Percentiles rank a stretch among this genome's conserved stretches.
These are phyloP conservation scores for Lasius fuliginosus DNA, from an alignment of 2,888 invertebrate genomes.

Conservation along the genomic window DNA sequence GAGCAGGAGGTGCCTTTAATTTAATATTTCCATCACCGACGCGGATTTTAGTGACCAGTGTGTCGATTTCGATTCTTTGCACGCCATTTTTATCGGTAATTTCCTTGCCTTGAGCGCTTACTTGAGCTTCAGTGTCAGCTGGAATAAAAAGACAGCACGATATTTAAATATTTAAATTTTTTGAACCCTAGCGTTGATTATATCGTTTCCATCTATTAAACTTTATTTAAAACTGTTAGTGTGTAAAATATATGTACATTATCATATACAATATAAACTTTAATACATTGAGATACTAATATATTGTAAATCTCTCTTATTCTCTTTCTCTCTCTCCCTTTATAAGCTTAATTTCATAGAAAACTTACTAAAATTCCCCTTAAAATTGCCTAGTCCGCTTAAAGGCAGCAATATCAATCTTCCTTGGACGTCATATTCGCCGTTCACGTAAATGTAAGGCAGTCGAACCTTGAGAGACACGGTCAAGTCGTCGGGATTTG, in stretches of 20 bases:
- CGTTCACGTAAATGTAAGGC: conserved; percentile 86
- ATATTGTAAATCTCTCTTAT: background rate
- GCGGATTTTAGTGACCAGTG: conserved; percentile 88
- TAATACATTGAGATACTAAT: background rate
- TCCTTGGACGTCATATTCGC: conserved; percentile 88
- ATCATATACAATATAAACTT: background rate
- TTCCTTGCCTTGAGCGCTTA: conserved; percentile 88
- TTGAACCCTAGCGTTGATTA: background rate
- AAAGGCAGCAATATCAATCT: conserved; percentile 87
- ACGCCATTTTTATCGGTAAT: conserved; percentile 88
- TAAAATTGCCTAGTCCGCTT: conserved; percentile 87
- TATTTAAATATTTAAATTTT: background rate
- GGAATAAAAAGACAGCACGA: conserved; percentile 59
- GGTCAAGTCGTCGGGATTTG: conserved; percentile 86
- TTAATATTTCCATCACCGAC: conserved; percentile 89
- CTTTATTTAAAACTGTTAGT: background rate
- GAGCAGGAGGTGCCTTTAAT: conserved; percentile 85
- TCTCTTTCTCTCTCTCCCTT: background rate
- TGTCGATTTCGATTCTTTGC: conserved; percentile 89
- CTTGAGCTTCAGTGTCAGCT: conserved; percentile 89
- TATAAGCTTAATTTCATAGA: background rate
- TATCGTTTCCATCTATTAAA: background rate
- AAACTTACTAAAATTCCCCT: conserved; percentile 88
- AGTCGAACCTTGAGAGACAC: conserved; percentile 86
- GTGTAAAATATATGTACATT: background rate